phyloP scores from a whole-genome alignment of 2,797 vertebrate species.

The Poecilia velifera region DNA sequence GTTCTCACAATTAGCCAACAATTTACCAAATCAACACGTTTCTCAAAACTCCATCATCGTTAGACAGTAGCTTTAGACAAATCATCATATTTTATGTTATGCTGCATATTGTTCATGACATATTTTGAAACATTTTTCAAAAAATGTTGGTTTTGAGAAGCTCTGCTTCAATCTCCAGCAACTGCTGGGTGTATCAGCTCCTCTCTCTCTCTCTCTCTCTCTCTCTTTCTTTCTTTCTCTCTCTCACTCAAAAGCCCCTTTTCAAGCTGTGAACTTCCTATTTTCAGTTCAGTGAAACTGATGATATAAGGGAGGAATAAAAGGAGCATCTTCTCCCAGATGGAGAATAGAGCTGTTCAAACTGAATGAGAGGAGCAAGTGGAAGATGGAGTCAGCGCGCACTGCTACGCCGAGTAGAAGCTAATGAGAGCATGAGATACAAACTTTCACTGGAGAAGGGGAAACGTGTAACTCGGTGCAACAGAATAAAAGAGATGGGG shows the following conservation, averaged over 20 bases:
- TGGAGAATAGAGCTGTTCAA: constrained; percentile 54
- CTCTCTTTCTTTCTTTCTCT: background rate
- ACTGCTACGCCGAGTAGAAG: constrained; percentile 14
- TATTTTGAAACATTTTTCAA: background rate
- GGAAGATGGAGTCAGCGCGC: constrained; percentile 39
- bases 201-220: background rate
- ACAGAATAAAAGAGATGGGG: constrained; percentile 8
- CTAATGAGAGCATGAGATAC: constrained; percentile 58
- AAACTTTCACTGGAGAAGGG: constrained; percentile 27
- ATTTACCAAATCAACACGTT: background rate
- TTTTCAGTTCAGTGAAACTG: constrained; percentile 61
- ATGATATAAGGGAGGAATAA: constrained; percentile 34
- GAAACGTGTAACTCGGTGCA: constrained; percentile 28
- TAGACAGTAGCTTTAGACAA: background rate
- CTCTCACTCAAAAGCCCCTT: constrained; percentile 37
- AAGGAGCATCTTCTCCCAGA: constrained; percentile 44
- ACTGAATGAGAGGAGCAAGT: constrained; percentile 57
- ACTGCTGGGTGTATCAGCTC: constrained; percentile 15
- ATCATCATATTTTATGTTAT: constrained; percentile 3
- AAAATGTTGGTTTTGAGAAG: constrained; percentile 7
- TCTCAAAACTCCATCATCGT: too few relatives aligned
- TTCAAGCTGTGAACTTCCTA: constrained; percentile 60
- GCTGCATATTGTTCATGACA: background rate
- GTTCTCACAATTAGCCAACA: background rate
- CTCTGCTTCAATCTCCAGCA: constrained; percentile 35